Conservation (phyloP, 2,888 invertebrate genomes). For the Glaucopsyche alexis region DNA sequence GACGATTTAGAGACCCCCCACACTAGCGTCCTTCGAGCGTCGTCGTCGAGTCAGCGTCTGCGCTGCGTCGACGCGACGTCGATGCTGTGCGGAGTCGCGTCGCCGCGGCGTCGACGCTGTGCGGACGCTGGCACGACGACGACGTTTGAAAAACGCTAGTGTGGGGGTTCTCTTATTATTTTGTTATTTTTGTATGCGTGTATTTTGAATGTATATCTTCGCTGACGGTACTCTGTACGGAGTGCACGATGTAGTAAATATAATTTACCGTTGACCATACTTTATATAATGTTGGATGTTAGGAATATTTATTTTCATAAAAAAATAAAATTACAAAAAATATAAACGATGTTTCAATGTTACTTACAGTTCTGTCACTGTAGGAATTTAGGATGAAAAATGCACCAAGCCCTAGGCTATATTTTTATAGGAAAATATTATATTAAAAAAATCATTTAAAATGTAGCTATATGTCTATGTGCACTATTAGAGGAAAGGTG, state of each 20-base stretch:
- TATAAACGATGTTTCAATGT: slow-evolving; percentile 19
- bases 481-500: background rate
- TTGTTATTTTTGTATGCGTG: slow-evolving; percentile 21
- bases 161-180: too few species aligned
- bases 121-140: too few species aligned
- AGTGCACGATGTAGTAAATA: slow-evolving; percentile 1
- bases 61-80: too few species aligned
- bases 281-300: slow-evolving; percentile 17
- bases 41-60: too few species aligned
- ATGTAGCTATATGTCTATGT: background rate
- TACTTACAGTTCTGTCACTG: slow-evolving; percentile 1
- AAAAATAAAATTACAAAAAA: slow-evolving; percentile 25
- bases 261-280: slow-evolving; percentile 16
- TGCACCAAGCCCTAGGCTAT: slow-evolving; percentile 23
- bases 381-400: background rate
- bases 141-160: too few species aligned
- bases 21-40: too few species aligned
- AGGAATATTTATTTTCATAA: slow-evolving; percentile 27
- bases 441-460: background rate
- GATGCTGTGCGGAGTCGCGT: too few species aligned
- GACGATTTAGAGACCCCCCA: too few species aligned
- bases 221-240: background rate
- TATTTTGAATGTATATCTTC: slow-evolving; percentile 16
- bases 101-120: too few species aligned
- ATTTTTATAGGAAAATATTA: slow-evolving; percentile 17